phyloP scores from a whole-genome alignment of 1,140 invertebrate species.

The Heliconius hewitsoni region DNA sequence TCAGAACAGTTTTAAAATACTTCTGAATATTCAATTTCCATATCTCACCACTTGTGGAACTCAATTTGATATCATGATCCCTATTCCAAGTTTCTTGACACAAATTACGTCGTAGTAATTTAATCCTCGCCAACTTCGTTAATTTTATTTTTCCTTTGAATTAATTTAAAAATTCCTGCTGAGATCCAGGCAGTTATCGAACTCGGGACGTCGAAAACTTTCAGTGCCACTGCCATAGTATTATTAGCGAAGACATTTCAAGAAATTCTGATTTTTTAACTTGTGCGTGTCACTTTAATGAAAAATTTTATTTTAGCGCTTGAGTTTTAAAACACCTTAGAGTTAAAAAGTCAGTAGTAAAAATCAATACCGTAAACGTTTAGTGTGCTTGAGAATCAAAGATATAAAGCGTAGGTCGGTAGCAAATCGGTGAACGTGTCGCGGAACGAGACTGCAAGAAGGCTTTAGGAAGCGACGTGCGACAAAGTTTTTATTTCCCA shows the following conservation, averaged over 20 bases:
- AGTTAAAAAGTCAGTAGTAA: constrained; percentile 47
- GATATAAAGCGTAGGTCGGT: constrained; percentile 67
- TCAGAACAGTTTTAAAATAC: constrained; percentile 26
- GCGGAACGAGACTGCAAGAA: constrained; percentile 66
- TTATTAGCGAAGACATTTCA: constrained; percentile 64
- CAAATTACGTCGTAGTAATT: constrained; percentile 72
- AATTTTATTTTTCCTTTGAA: constrained; percentile 76
- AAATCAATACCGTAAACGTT: constrained; percentile 73
- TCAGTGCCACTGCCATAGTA: constrained; percentile 56
- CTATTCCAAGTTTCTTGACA: constrained; percentile 67
- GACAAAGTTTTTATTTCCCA: constrained; percentile 81
- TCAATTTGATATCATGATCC: constrained; percentile 50
- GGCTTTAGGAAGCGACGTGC: constrained; percentile 78
- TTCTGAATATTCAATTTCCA: constrained; percentile 41
- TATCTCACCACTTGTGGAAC: constrained; percentile 43
- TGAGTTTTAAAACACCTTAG: neutral
- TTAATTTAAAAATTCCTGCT: constrained; percentile 76
- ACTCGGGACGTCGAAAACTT: constrained; percentile 69
- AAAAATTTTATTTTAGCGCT: constrained; percentile 11
- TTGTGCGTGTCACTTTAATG: constrained; percentile 31
- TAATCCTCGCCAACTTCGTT: constrained; percentile 66
- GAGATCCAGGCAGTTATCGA: constrained; percentile 70
- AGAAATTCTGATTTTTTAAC: constrained; percentile 55
- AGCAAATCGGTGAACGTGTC: constrained; percentile 71
- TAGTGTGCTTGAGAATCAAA: constrained; percentile 71